phyloP scores from a whole-genome alignment of 1,140 invertebrate species.

The Condylostylus longicornis region DNA sequence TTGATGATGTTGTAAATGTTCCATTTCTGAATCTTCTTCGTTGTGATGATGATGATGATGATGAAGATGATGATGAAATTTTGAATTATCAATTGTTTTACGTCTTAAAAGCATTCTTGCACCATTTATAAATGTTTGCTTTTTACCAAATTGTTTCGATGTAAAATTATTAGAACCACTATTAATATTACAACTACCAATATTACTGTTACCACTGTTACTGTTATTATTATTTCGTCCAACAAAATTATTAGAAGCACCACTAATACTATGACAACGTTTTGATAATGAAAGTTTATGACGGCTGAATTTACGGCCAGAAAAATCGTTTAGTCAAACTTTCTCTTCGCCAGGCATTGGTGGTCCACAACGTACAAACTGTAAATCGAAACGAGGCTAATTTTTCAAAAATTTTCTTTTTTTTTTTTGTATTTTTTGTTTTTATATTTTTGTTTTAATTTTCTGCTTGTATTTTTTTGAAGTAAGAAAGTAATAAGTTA shows the following conservation, averaged over 20 bases:
- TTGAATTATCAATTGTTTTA: slow-evolving; percentile 21
- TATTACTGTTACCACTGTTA: neutral
- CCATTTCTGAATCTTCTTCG: slow-evolving; percentile 3
- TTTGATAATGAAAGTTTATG: too few relatives aligned
- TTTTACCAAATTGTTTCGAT: too few relatives aligned
- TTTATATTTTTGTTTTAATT: neutral
- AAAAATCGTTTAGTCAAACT: slow-evolving; percentile 32
- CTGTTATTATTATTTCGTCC: neutral
- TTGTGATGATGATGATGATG: neutral
- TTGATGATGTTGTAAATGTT: neutral
- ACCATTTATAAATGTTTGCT: too few relatives aligned
- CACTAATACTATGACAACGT: too few relatives aligned
- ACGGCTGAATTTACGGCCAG: too few relatives aligned
- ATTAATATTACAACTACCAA: slow-evolving; percentile 12
- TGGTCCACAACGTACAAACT: slow-evolving; percentile 32
- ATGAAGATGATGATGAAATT: slow-evolving; percentile 16
- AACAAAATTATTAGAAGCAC: slow-evolving; percentile 2
- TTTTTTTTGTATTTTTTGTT: too few relatives aligned
- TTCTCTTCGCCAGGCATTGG: slow-evolving; percentile 31
- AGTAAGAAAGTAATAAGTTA: slow-evolving; percentile 16
- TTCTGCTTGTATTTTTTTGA: slow-evolving; percentile 15
- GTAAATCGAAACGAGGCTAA: slow-evolving; percentile 32
- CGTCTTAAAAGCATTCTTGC: slow-evolving; percentile 15
- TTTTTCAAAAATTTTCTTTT: too few relatives aligned
- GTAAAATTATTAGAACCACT: too few relatives aligned